Conservation (phyloP, 2,797 vertebrate genomes). For the Hipposideros larvatus region DNA sequence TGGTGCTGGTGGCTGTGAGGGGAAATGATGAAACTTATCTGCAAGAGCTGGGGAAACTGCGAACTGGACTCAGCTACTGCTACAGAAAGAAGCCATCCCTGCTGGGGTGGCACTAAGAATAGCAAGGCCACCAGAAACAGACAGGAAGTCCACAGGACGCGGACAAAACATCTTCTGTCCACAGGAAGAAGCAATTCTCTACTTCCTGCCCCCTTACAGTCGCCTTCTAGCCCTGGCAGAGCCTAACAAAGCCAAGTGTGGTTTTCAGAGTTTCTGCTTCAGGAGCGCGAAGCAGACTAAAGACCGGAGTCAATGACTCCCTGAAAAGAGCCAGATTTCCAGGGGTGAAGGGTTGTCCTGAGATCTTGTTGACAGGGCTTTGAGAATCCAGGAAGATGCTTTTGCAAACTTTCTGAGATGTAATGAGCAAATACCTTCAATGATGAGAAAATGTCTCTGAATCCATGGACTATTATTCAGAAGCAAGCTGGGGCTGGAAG, state of each 20-base stretch:
- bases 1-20: background rate
- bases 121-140: background rate
- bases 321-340: background rate
- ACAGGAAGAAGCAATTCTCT: background rate
- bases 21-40: background rate
- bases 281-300: background rate
- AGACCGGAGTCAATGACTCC: background rate
- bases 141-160: background rate
- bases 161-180: too few relatives aligned
- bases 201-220: background rate
- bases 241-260: background rate
- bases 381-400: background rate
- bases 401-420: background rate
- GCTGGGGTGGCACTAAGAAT: background rate
- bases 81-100: background rate
- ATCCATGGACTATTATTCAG: background rate
- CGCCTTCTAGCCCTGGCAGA: background rate
- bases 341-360: background rate
- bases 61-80: background rate
- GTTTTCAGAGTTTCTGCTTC: background rate
- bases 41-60: background rate
- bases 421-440: background rate
- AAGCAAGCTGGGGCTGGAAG: background rate
- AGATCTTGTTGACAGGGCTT: background rate
- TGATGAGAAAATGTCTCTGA: background rate